Percentiles rank a stretch among this genome's conserved stretches.
Evolutionary conservation across 2,113 vertebrate species (phyloP).

Genomic region (Isurus oxyrinchus): DNA sequence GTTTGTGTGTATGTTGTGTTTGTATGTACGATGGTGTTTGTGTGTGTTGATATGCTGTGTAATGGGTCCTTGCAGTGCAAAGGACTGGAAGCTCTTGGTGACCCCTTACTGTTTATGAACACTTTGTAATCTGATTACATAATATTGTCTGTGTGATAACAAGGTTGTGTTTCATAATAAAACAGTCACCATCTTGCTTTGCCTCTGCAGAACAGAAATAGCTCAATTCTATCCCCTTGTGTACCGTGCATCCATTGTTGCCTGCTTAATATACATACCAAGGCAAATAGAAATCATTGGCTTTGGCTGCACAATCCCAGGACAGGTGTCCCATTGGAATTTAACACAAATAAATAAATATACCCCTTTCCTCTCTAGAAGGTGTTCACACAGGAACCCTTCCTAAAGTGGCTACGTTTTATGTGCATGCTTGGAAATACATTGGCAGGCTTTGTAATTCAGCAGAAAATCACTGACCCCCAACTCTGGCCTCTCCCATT

Average conservation of each 20-base stretch:
- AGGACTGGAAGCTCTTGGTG: neutral
- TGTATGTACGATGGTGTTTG: neutral
- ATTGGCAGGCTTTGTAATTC: neutral
- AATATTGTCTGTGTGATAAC: constrained; percentile 12
- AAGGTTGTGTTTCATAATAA: neutral
- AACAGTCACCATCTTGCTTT: neutral
- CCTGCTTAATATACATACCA: neutral
- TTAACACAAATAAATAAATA: neutral
- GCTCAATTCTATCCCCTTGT: neutral
- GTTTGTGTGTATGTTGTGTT: no score
- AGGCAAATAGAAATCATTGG: neutral
- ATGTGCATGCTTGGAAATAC: neutral
- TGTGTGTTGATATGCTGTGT: neutral
- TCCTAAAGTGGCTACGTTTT: neutral
- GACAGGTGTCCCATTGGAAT: neutral
- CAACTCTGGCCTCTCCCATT: neutral
- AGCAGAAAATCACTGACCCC: neutral
- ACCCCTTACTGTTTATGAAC: neutral
- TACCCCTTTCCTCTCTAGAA: neutral
- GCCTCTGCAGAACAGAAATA: neutral
- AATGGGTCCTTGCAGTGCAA: neutral
- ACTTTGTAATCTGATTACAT: constrained; percentile 16
- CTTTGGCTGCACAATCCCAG: neutral
- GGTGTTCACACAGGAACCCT: neutral
- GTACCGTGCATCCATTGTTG: neutral